These are phyloP conservation scores for Etheostoma spectabile DNA, from an alignment of 2,113 vertebrate species.

Conservation along the genomic window DNA sequence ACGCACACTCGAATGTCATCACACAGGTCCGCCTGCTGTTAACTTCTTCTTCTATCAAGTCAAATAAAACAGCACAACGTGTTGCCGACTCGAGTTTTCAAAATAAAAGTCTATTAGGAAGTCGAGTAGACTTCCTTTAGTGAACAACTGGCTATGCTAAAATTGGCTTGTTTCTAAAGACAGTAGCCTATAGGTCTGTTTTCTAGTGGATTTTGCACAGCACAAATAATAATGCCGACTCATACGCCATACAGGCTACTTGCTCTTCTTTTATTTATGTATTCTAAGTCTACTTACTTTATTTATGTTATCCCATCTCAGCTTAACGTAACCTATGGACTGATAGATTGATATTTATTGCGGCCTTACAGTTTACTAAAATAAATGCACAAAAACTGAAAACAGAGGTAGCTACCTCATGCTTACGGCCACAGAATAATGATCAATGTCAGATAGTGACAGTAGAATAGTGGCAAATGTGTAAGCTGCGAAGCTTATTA, in stretches of 20 bases:
- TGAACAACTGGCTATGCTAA: background rate
- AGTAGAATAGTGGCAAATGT: background rate
- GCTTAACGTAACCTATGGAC: background rate
- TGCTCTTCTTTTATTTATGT: background rate
- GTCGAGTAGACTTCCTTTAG: background rate
- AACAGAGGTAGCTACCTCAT: background rate
- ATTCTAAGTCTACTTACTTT: background rate
- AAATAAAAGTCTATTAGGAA: conserved; percentile 19
- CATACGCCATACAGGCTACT: background rate
- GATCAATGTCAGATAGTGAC: background rate
- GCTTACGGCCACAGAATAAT: background rate
- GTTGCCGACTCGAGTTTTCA: background rate
- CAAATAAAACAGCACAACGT: accelerated
- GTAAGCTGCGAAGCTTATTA: background rate
- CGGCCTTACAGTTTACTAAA: background rate
- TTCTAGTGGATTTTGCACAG: background rate
- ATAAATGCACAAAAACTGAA: background rate
- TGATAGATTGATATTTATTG: background rate
- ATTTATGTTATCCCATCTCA: background rate
- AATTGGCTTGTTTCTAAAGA: background rate
- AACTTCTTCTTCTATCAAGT: conserved; percentile 39
- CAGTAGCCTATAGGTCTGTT: background rate
- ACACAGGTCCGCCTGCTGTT: background rate
- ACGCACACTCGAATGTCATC: conserved; percentile 26
- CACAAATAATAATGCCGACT: too few relatives aligned